Conservation (phyloP, 2,797 vertebrate species). For the Microctenopoma lineatum region DNA sequence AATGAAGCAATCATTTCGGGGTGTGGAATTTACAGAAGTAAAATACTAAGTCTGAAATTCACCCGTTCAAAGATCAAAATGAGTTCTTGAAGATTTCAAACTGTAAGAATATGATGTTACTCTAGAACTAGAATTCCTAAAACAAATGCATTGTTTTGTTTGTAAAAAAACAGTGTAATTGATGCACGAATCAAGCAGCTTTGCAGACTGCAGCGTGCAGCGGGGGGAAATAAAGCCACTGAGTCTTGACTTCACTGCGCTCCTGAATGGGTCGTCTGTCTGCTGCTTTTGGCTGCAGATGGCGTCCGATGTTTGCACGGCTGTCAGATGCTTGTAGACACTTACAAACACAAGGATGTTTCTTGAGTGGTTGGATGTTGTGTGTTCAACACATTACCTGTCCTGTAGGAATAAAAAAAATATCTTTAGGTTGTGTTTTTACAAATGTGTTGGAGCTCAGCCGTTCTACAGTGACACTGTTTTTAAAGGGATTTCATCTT, state of each 20-base stretch:
- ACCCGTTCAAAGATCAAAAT: neutral
- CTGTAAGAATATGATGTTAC: too few species aligned
- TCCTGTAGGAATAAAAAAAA: constrained; percentile 6
- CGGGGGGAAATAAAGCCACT: constrained; percentile 14
- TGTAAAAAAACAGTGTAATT: constrained; percentile 32
- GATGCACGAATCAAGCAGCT: constrained; percentile 26
- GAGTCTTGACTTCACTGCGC: constrained; percentile 8
- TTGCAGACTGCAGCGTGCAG: constrained; percentile 22
- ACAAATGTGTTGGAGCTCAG: neutral
- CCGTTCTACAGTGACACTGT: neutral
- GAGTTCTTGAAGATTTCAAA: neutral
- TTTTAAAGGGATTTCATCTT: constrained; percentile 22
- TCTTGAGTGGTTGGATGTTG: constrained; percentile 43
- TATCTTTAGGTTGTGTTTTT: constrained; percentile 7
- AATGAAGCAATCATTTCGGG: constrained; percentile 30
- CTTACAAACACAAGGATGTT: constrained; percentile 66
- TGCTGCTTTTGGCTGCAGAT: constrained; percentile 60
- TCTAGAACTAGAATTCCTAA: neutral
- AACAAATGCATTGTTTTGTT: constrained; percentile 6
- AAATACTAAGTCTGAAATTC: neutral
- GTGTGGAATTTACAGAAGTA: constrained; percentile 8
- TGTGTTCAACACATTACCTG: constrained; percentile 43
- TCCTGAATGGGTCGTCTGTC: constrained; percentile 70
- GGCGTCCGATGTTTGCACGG: constrained; percentile 68
- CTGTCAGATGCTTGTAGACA: constrained; percentile 67